Conservation (phyloP, 2,797 vertebrate genomes). For the Labroides dimidiatus region DNA sequence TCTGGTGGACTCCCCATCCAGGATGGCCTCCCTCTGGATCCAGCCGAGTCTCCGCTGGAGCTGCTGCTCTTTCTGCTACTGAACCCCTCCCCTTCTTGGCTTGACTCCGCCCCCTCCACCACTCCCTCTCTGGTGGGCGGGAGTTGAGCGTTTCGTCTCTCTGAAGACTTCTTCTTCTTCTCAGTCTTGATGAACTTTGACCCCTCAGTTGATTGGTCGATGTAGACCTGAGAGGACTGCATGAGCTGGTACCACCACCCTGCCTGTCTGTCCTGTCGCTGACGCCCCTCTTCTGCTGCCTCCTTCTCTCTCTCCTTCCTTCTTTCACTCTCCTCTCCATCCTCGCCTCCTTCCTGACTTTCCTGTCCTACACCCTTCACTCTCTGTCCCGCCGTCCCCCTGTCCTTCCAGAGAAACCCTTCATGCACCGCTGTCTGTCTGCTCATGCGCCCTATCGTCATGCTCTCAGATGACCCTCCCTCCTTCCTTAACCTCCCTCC, state of each 20-base stretch:
- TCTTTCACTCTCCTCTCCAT: constrained; percentile 24
- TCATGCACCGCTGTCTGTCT: constrained; percentile 55
- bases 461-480: constrained; percentile 50
- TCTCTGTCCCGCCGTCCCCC: constrained; percentile 56
- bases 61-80: constrained; percentile 59
- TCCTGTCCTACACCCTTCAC: constrained; percentile 74
- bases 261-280: constrained; percentile 86
- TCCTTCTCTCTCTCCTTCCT: constrained; percentile 57
- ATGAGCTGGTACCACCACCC: constrained; percentile 99
- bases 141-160: constrained; percentile 72
- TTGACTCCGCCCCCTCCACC: constrained; percentile 94
- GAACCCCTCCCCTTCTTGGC: constrained; percentile 76
- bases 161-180: constrained; percentile 86
- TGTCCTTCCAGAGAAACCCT: constrained; percentile 66
- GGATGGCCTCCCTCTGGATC: constrained; percentile 82
- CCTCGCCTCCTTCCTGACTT: constrained; percentile 54
- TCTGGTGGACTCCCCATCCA: constrained; percentile 98
- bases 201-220: constrained; percentile 88
- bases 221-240: constrained; percentile 99
- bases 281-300: constrained; percentile 63
- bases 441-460: constrained; percentile 63
- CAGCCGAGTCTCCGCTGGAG: constrained; percentile 44
- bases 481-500: constrained; percentile 57
- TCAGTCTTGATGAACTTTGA: constrained; percentile 88
- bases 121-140: constrained; percentile 92